Conservation (phyloP, 1,140 invertebrate genomes). For the Dryas iulia region DNA sequence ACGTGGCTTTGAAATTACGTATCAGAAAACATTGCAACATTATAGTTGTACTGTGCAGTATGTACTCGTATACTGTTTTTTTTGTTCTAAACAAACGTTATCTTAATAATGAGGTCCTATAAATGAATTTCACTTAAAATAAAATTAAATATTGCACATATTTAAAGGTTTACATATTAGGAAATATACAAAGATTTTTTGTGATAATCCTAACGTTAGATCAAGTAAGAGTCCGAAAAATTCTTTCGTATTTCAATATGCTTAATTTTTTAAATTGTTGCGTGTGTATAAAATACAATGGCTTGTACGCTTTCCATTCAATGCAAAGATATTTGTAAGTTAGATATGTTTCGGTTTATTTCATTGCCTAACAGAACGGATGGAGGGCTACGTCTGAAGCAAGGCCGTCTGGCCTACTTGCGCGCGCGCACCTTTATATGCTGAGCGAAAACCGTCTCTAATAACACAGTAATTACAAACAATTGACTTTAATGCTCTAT, state of each 20-base stretch:
- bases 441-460: conserved; percentile 51
- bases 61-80: too few relatives aligned
- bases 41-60: background rate
- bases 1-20: conserved; percentile 13
- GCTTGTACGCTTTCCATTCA: background rate
- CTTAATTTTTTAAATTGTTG: background rate
- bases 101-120: too few relatives aligned
- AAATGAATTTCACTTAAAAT: too few relatives aligned
- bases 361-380: conserved; percentile 40
- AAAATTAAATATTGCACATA: too few relatives aligned
- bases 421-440: conserved; percentile 63
- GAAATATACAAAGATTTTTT: too few relatives aligned
- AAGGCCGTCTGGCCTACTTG: conserved; percentile 70
- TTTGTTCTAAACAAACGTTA: too few relatives aligned
- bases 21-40: background rate
- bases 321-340: conserved; percentile 3
- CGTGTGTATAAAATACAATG: background rate
- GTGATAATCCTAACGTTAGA: too few relatives aligned
- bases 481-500: conserved; percentile 43
- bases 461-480: conserved; percentile 43
- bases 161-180: too few relatives aligned
- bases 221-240: too few relatives aligned
- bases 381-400: conserved; percentile 57
- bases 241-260: too few relatives aligned
- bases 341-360: conserved; percentile 26